Evolutionary conservation across 2,113 vertebrate genomes (phyloP).

Genomic region (Aix galericulata): DNA sequence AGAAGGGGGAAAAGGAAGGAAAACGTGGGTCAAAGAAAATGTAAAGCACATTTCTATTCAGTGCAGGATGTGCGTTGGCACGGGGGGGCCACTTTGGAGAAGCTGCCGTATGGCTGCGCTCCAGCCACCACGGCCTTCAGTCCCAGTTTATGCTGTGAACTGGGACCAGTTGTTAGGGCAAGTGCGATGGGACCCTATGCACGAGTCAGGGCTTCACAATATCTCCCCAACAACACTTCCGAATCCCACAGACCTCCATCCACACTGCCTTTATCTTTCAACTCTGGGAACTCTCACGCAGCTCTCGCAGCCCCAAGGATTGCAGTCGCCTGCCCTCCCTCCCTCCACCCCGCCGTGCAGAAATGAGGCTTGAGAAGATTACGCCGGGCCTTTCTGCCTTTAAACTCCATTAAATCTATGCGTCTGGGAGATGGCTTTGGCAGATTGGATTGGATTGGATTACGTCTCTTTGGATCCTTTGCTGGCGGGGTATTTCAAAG

Average conservation of each 20-base stretch:
- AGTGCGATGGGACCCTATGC: accelerated
- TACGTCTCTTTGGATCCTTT: neutral
- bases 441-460: neutral
- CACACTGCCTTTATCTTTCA: accelerated
- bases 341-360: neutral
- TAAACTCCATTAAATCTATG: neutral
- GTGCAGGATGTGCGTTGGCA: accelerated
- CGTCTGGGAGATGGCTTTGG: neutral
- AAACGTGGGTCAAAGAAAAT: neutral
- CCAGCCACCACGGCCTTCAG: accelerated
- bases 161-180: neutral
- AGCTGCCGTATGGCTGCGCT: accelerated
- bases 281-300: neutral
- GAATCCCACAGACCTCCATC: accelerated
- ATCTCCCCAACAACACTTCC: accelerated
- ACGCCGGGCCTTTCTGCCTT: neutral
- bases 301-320: neutral
- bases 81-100: neutral
- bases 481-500: neutral
- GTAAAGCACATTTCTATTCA: neutral
- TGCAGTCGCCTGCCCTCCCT: neutral
- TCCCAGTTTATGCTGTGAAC: neutral
- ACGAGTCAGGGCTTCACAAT: neutral
- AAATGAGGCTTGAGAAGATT: neutral
- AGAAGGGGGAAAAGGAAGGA: neutral